Conservation (phyloP, 37 sponge, comb jelly and placozoan species). For the Ianthella basta region DNA sequence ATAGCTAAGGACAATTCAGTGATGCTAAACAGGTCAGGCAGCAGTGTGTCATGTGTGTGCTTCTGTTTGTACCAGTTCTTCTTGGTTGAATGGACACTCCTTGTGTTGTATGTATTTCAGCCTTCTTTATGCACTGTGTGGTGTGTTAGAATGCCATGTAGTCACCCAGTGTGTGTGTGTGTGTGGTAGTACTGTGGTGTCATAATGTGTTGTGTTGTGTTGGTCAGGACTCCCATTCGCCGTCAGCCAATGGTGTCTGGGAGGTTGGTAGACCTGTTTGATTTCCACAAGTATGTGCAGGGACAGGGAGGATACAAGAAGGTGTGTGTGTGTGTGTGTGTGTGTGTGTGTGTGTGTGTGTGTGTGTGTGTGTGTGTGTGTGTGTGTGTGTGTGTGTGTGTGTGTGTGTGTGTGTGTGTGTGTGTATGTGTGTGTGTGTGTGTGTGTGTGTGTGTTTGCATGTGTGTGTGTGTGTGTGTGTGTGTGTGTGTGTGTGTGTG, state of each 20-base stretch:
- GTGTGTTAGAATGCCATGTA: too few relatives aligned
- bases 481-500: conserved; percentile 7
- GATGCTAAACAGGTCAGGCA: too few relatives aligned
- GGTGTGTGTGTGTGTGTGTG: conserved; percentile 25
- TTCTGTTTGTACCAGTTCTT: too few relatives aligned
- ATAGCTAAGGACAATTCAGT: too few relatives aligned
- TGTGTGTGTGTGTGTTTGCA: not conserved
- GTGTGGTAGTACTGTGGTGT: too few relatives aligned
- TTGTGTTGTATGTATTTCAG: too few relatives aligned
- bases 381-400: conserved; percentile 10
- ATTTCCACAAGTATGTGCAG: not conserved
- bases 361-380: conserved; percentile 21
- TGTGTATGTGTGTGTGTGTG: conserved; percentile 9
- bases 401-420: too few relatives aligned
- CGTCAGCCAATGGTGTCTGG: conserved; percentile 23
- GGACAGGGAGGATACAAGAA: conserved; percentile 18
- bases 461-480: conserved; percentile 21
- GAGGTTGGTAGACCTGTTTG: conserved; percentile 18
- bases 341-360: conserved; percentile 19
- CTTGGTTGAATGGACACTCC: too few relatives aligned
- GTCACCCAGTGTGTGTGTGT: too few relatives aligned
- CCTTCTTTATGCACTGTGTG: too few relatives aligned
- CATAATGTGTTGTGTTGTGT: too few relatives aligned
- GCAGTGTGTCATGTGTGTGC: too few relatives aligned
- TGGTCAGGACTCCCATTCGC: conserved; percentile 11